These are phyloP conservation scores for Drosophila ficusphila DNA, from an alignment of 1,140 invertebrate genomes.

Conservation along the genomic window DNA sequence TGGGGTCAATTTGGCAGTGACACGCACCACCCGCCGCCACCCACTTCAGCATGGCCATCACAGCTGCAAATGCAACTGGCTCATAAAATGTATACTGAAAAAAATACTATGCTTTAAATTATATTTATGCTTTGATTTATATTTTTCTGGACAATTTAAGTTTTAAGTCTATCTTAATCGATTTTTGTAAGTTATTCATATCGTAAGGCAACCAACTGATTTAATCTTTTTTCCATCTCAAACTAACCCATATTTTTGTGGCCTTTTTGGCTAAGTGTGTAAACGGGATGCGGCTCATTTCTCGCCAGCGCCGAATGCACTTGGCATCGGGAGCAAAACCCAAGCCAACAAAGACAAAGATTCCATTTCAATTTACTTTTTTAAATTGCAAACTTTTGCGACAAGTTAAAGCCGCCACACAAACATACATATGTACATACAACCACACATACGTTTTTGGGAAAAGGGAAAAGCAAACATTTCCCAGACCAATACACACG, in stretches of 20 bases:
- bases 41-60: background rate
- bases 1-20: constrained; percentile 78
- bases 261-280: background rate
- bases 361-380: constrained; percentile 68
- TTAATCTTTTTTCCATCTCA: too few species aligned
- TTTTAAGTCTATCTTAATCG: too few species aligned
- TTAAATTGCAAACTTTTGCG: constrained; percentile 52
- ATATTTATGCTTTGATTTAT: background rate
- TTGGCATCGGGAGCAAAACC: constrained; percentile 24
- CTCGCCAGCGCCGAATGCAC: constrained; percentile 41
- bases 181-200: too few species aligned
- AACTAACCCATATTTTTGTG: too few species aligned
- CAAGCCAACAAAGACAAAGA: constrained; percentile 17
- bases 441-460: background rate
- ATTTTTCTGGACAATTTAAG: too few species aligned
- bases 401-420: constrained; percentile 60
- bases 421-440: background rate
- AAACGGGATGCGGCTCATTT: constrained; percentile 51
- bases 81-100: constrained; percentile 35
- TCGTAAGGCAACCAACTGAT: too few species aligned
- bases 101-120: background rate
- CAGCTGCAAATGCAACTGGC: constrained; percentile 39
- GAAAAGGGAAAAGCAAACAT: constrained; percentile 37
- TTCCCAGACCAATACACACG: constrained; percentile 26
- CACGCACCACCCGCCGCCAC: constrained; percentile 24